Evolutionary conservation across 2,888 invertebrate genomes (phyloP).

Genomic region (Amiota communis): DNA sequence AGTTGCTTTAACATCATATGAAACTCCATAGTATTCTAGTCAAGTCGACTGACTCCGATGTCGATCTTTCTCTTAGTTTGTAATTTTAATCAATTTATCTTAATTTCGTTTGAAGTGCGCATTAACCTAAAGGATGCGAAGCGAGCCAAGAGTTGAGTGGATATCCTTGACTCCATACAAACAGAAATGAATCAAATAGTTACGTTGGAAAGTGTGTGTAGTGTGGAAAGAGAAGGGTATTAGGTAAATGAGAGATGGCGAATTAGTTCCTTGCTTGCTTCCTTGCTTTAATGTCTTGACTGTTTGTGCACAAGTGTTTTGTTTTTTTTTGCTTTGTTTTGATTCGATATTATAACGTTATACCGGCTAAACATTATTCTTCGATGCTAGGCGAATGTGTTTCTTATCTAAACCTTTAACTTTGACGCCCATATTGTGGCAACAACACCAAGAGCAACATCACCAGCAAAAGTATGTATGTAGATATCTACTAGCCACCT

Average conservation of each 20-base stretch:
- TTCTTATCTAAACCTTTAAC: constrained; percentile 26
- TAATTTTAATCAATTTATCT: constrained; percentile 73
- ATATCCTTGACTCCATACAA: not conserved
- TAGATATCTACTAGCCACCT: no score
- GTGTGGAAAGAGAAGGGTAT: not conserved
- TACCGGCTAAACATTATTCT: constrained; percentile 41
- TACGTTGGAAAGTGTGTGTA: not conserved
- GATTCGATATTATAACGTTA: constrained; percentile 65
- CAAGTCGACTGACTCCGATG: constrained; percentile 29
- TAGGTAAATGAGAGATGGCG: not conserved
- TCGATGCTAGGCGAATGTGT: constrained; percentile 19
- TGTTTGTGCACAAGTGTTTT: constrained; percentile 51
- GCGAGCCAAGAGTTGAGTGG: constrained; percentile 14
- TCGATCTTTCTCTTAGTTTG: constrained; percentile 51
- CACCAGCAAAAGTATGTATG: not conserved
- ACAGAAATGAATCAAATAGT: no score
- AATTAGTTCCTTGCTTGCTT: no score
- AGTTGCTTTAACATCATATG: no score
- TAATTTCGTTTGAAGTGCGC: constrained; percentile 71
- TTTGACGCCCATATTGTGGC: constrained; percentile 13
- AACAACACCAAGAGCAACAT: no score
- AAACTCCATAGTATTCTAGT: no score
- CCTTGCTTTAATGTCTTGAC: constrained; percentile 29
- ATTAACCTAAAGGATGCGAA: constrained; percentile 69
- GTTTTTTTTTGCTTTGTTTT: constrained; percentile 15